Evolutionary conservation across 1,140 invertebrate genomes (phyloP).

Genomic region (Eueides isabella): DNA sequence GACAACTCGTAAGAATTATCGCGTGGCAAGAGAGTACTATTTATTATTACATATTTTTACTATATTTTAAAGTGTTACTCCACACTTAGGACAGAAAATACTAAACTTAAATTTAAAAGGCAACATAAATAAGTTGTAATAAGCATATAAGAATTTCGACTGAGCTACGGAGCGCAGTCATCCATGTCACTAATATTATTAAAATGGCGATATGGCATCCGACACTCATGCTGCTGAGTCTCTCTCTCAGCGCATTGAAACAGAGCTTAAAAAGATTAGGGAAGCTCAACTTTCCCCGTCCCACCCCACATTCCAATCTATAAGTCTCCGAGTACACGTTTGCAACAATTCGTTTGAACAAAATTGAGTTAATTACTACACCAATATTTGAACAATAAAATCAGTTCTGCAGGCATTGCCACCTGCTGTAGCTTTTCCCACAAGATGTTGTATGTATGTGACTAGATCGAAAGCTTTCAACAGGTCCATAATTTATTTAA

Average conservation of each 20-base stretch:
- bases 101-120: no score
- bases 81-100: no score
- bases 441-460: constrained; percentile 13
- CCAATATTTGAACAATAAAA: neutral
- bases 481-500: no score
- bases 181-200: no score
- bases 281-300: neutral
- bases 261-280: constrained; percentile 3
- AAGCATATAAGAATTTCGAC: no score
- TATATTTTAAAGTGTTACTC: no score
- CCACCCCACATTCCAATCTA: constrained; percentile 11
- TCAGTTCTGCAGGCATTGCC: neutral
- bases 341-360: neutral
- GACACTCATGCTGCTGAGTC: neutral
- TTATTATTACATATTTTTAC: no score
- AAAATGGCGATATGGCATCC: constrained; percentile 6
- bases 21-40: no score
- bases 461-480: constrained; percentile 18
- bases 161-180: no score
- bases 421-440: constrained; percentile 1
- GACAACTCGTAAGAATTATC: no score
- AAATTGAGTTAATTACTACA: neutral
- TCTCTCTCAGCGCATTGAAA: neutral
- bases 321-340: neutral
- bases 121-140: no score